Conservation (phyloP, 2,113 vertebrate genomes). For the Aegotheles bennettii region DNA sequence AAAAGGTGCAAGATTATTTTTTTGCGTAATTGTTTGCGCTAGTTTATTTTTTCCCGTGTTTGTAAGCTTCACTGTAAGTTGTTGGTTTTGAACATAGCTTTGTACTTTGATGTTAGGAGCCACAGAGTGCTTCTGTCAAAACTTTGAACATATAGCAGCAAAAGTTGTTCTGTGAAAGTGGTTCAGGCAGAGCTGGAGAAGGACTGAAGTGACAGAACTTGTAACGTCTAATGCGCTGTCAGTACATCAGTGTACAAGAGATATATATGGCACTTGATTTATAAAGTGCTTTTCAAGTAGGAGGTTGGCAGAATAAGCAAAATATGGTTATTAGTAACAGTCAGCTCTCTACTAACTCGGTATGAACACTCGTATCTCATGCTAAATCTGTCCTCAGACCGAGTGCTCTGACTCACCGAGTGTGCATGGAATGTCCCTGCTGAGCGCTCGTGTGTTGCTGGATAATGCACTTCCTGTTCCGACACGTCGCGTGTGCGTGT, state of each 20-base stretch:
- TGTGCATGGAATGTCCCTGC: not conserved
- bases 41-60: not conserved
- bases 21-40: not conserved
- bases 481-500: not conserved
- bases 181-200: not conserved
- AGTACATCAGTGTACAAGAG: not conserved
- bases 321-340: not conserved
- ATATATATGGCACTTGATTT: not conserved
- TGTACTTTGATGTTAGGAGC: not conserved
- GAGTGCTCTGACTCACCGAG: not conserved
- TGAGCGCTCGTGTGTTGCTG: not conserved
- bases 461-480: slow-evolving; percentile 22
- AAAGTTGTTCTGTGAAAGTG: not conserved
- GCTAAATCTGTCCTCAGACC: not conserved
- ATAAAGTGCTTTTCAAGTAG: not conserved
- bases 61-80: not conserved
- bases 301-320: not conserved
- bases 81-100: not conserved
- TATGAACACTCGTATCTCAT: fast-evolving
- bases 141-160: not conserved
- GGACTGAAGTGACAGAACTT: not conserved
- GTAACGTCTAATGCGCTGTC: not conserved
- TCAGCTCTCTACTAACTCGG: not conserved
- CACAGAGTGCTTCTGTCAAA: not conserved
- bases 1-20: not conserved